These are phyloP conservation scores for Dipodomys spectabilis DNA, from an alignment of 2,113 vertebrate species.

Conservation along the genomic window DNA sequence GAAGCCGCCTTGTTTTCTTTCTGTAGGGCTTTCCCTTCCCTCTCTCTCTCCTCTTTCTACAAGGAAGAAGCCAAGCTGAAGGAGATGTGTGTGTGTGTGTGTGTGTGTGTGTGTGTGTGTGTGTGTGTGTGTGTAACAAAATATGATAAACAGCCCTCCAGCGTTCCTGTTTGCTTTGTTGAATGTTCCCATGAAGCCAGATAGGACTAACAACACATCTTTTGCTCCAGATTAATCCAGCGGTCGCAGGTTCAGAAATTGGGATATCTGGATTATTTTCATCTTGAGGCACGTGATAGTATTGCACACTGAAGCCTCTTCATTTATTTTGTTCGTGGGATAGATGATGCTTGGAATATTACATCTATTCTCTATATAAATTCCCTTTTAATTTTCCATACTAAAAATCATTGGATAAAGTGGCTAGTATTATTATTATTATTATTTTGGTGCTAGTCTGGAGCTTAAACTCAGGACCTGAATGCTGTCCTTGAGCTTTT, in stretches of 20 bases:
- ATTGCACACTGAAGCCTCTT: background rate
- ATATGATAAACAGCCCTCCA: background rate
- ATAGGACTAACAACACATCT: background rate
- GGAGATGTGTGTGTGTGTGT: too few species aligned
- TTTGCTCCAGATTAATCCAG: background rate
- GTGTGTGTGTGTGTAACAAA: background rate
- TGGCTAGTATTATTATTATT: background rate
- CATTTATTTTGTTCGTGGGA: background rate
- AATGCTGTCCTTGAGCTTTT: too few species aligned
- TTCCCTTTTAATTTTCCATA: slow-evolving; percentile 10
- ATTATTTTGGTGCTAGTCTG: background rate
- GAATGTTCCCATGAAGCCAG: background rate
- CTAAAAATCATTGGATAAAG: background rate
- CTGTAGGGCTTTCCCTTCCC: background rate
- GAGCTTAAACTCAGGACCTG: too few species aligned
- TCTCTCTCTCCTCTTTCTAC: background rate
- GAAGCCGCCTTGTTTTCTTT: background rate
- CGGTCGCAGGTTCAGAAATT: background rate
- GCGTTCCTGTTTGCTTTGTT: background rate
- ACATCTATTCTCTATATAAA: background rate
- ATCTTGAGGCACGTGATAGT: too few species aligned
- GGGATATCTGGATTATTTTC: background rate
- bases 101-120: too few species aligned
- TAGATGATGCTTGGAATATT: background rate
- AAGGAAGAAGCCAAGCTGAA: background rate